Base-by-base conservation (phyloP, 1,140 invertebrate species). In the Aricia agestis region DNA sequence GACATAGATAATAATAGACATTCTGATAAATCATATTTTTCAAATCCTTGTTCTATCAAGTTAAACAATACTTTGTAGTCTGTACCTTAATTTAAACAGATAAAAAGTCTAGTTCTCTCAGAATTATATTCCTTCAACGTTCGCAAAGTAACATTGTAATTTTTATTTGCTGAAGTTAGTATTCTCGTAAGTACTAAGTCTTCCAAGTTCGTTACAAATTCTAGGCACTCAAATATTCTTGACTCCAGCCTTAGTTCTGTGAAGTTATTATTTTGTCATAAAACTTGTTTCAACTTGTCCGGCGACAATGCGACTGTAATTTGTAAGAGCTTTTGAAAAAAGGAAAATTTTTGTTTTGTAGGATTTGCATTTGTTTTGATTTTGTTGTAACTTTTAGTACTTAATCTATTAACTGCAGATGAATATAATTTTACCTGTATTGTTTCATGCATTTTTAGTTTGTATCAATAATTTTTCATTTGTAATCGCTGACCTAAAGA, bases 221-320 rank as follows among this genome's bases (percentile, higher is more conserved):
- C 45, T 52, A 52, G 45, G 45, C 45, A 52, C 45, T 52, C 13
- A 15, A 52, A 52, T 52, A 52, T 52, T 52, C 45, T 52, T 52
- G 45, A 52, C 45, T 52, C 45, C 45, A 52, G 45, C 9, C 45
- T 52, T 52, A 52, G 6, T 52, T 52, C 45, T 52, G 11, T 52
- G 45, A 52, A 52, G 45, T 52, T 52, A 52, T 52, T 52, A 52
- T 52, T 52, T 52, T 52, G 45, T 52, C 45, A 52, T 52, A 52
- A 52, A 52, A 52, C 45, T 52, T 52, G 45, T 52, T 52, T 15
- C 45, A 52, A 52, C 45, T 52, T 52, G 45, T 52, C 45, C 13
- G 11, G 6, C 45, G 45, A 52, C 45, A 52, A 52, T 52, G 45
- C 45, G 10, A 52, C 11, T 52, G 4, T 52, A 52, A 36, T 36